phyloP scores from a whole-genome alignment of 2,888 invertebrate species.

The Hartigia nigra region DNA sequence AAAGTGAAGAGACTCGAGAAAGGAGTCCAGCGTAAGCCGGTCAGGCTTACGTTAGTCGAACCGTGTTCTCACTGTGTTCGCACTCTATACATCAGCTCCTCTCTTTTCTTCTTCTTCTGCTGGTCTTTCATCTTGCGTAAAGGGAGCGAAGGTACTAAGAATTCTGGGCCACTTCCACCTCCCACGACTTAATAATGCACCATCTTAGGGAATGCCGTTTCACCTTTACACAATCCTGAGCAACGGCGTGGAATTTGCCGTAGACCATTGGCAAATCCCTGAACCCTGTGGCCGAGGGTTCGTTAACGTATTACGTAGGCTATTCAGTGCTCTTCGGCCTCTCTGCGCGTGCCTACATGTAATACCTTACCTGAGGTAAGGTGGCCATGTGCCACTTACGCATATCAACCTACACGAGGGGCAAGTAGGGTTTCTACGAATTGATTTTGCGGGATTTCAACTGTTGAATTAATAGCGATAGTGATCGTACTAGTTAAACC shows the following conservation, averaged over 20 bases:
- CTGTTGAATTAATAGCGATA: background rate
- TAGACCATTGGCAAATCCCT: background rate
- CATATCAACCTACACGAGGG: background rate
- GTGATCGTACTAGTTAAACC: background rate
- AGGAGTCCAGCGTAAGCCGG: slow-evolving; percentile 1
- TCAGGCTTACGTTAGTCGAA: background rate
- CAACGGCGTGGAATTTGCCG: slow-evolving; percentile 9
- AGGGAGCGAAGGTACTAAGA: background rate
- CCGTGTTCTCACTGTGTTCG: background rate
- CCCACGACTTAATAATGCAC: slow-evolving; percentile 41
- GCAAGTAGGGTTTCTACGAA: background rate
- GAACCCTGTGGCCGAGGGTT: background rate
- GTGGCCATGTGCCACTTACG: too few species aligned
- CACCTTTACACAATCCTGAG: slow-evolving; percentile 33
- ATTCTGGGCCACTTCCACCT: slow-evolving; percentile 27
- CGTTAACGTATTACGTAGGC: slow-evolving; percentile 29
- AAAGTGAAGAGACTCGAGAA: slow-evolving; percentile 8
- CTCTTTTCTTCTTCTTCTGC: background rate
- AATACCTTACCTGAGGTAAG: too few species aligned
- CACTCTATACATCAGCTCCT: background rate
- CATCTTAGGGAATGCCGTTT: slow-evolving; percentile 35
- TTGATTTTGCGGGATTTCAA: background rate
- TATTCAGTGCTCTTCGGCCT: background rate
- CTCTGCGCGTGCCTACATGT: too few species aligned
- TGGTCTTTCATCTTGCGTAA: background rate